Percentiles rank a stretch among this genome's conserved stretches.
Conservation (phyloP, 2,113 vertebrate genomes). For the Lepidothrix coronata region DNA sequence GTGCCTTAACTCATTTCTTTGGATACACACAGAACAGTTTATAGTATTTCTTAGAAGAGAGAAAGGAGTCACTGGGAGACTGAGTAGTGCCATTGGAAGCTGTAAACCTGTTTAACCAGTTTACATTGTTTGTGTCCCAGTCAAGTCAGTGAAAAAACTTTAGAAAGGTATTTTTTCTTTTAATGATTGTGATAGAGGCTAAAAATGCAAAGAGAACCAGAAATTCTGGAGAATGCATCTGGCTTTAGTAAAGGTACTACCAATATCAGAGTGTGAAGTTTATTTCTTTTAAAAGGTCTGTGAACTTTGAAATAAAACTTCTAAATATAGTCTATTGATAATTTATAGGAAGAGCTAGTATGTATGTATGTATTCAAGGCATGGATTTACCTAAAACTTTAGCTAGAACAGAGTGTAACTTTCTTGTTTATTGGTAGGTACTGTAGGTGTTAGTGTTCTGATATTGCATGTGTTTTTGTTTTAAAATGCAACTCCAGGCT, state of each 20-base stretch:
- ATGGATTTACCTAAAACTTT: neutral
- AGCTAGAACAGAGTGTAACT: neutral
- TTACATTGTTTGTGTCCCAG: neutral
- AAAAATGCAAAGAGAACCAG: neutral
- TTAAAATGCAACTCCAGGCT: neutral
- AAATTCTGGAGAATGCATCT: neutral
- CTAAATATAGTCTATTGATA: neutral
- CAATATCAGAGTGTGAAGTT: neutral
- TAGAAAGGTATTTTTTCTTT: neutral
- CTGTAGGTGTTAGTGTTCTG: neutral
- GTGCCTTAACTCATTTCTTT: neutral
- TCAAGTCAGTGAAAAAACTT: neutral
- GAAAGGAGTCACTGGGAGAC: neutral
- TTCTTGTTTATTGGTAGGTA: neutral
- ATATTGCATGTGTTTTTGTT: neutral
- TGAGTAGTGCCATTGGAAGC: neutral
- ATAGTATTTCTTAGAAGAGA: neutral
- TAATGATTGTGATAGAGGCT: neutral
- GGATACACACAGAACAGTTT: neutral
- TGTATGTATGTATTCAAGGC: neutral
- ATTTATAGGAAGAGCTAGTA: neutral
- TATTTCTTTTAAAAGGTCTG: neutral
- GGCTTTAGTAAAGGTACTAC: neutral
- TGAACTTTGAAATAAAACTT: neutral
- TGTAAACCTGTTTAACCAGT: constrained; percentile 37